Evolutionary conservation across 2,797 vertebrate genomes (phyloP).

Genomic region (Scolopax rusticola): DNA sequence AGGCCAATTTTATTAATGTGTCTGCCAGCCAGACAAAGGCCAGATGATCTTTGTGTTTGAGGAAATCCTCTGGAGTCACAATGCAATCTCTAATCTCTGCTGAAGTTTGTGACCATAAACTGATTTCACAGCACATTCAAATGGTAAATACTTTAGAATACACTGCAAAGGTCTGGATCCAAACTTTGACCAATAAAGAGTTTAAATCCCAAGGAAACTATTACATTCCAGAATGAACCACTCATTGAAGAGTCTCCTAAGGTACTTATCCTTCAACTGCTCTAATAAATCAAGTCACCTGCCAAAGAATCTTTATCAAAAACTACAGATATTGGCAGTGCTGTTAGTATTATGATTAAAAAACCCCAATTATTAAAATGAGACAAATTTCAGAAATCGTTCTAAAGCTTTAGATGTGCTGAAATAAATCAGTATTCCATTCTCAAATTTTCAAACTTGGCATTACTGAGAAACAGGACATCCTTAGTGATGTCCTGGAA

Average conservation of each 20-base stretch:
- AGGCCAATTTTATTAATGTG: not conserved
- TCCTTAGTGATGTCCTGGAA: not conserved
- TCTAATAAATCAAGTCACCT: not conserved
- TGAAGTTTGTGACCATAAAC: not conserved
- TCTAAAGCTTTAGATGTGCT: not conserved
- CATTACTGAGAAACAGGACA: not conserved
- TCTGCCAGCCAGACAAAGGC: not conserved
- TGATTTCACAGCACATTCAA: not conserved
- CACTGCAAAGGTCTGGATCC: not conserved
- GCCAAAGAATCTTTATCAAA: not conserved
- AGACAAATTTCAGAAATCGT: not conserved
- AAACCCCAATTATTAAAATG: not conserved
- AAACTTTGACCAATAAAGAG: not conserved
- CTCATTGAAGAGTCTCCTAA: not conserved
- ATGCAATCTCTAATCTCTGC: not conserved
- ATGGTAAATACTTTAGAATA: not conserved
- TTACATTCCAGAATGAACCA: not conserved
- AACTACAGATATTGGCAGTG: not conserved
- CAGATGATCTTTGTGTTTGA: not conserved
- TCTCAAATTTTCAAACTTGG: not conserved
- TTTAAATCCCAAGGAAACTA: constrained; percentile 1
- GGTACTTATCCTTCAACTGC: not conserved
- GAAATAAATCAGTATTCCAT: not conserved
- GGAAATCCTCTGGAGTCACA: not conserved
- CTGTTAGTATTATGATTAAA: not conserved